Base-by-base conservation (phyloP, 2,113 vertebrate genomes). In the Lutjanus erythropterus region DNA sequence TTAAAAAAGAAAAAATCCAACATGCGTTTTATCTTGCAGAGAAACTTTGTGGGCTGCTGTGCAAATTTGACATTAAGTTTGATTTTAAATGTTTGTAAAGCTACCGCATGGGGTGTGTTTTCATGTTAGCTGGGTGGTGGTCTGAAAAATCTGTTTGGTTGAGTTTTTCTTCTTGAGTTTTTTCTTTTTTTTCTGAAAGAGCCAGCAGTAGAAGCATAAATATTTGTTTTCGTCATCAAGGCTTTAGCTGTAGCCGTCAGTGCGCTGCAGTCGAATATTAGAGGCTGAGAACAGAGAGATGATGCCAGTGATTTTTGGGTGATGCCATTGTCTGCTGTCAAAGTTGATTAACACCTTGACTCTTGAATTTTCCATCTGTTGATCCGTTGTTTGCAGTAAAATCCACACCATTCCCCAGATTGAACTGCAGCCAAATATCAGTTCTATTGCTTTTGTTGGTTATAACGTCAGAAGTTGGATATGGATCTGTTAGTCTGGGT, bases 401-500 rank as follows among this genome's bases (percentile, higher is more conserved):
- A 81, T 39, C 62, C n/a, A 25, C 29, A 47, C 8, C 60, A 49
- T 72, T 12, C 25, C 39, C 41, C 68, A 42, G 39, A 59, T 23
- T 70, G 41, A 77, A 53, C 50, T 4, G 3, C 21, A 33, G 29
- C 68, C 71, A 66, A 69, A 37, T 61, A 46, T 80, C 47, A 12
- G 31, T 39, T 41, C 0, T 59, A 75, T 21, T 76, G 1, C 18
- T 7, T 68, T 58, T 77, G 9, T 60, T 75, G 55, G 42, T 76
- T 72, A 12, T 33, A n/a, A 52, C 9, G 3, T 78, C 60, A 85
- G 25, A 59, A 42, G 37, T 73, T 81, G 35, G 80, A 78, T 69
- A 25, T 52, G 23, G 75, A 85, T 86, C 50, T 86, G 79, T 80
- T 80, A 46, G 46, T 84, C 16, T 29, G 14, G 29, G 60, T 53